phyloP scores from a whole-genome alignment of 2,888 invertebrate species.

The Drosophila sordidula region DNA sequence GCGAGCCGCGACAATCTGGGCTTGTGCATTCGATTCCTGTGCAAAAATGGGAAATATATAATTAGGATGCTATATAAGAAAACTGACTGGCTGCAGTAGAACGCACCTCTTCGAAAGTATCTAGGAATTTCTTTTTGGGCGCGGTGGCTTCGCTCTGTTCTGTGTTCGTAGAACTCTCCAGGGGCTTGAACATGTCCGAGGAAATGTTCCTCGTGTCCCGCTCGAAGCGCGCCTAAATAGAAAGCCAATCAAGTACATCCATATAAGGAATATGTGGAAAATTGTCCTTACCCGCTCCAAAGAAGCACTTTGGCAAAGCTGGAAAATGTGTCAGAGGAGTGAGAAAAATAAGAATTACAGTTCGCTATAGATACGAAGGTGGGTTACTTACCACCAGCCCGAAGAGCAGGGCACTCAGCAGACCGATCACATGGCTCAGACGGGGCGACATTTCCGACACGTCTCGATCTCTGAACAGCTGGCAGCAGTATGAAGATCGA shows the following conservation, averaged over 20 bases:
- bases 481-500: slow-evolving; percentile 18
- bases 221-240: slow-evolving; percentile 35
- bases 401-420: slow-evolving; percentile 31
- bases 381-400: slow-evolving; percentile 38
- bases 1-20: background rate
- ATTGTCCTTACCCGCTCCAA: slow-evolving; percentile 33
- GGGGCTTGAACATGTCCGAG: slow-evolving; percentile 53
- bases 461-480: slow-evolving; percentile 31
- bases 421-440: background rate
- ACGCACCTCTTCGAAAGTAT: slow-evolving; percentile 17
- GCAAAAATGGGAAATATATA: background rate
- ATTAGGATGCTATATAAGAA: too few species aligned
- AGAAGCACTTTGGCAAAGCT: slow-evolving; percentile 33
- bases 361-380: too few species aligned
- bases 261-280: background rate
- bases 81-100: background rate
- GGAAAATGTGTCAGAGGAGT: background rate
- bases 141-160: background rate
- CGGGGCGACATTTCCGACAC: slow-evolving; percentile 25
- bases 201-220: slow-evolving; percentile 57
- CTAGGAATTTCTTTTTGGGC: background rate
- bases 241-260: background rate
- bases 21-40: slow-evolving; percentile 20
- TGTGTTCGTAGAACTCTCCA: background rate
- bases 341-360: background rate